Evolutionary conservation across 2,797 vertebrate genomes (phyloP), one percentile per base, ranked within the genome.

Genomic region (Cossypha niveicapilla): DNA sequence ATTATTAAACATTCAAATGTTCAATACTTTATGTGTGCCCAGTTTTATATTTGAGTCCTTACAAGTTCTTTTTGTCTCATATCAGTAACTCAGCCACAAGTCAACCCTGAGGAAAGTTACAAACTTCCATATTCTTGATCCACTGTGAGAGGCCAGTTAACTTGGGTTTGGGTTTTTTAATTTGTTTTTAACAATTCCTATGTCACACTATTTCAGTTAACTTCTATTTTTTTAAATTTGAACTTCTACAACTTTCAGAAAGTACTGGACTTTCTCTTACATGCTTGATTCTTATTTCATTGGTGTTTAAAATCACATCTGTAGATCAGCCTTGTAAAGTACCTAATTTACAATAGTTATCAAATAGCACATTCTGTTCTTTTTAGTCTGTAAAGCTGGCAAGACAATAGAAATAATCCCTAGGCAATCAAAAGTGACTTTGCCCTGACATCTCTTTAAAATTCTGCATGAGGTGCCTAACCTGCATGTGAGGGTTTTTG

Each of bases 111-210:
- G 37, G 28, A 35, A 63, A 77, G 18, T 37, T 63, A 41, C 7
- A 28, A 30, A 39, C 12, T 30, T 67, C 18, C 63, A 0, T 83
- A 11, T 25, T 66, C 34, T 77, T 63, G 12, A 21, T 79, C 18
- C 60, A 2, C 19, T 71, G 2, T 37, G 47, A 79, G 34, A 88
- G 15, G 16, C 47, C 13, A 41, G 7, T 41, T 74, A 1, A 25
- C 39, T 72, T 50, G 5, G 3, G 1, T 60, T 53, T 9, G 21
- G 1, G 2, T 27, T 24, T 54, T 74, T 57, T 0, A 1, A 6
- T 65, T 73, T 75, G 3, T 67, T 56, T 86, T 70, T 53, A 9
- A 19, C 2, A 1, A 9, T 85, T 72, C 6, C 14, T 19, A 0
- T 61, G 14, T 51, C 23, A 48, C 54, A 14, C 18, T 61, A 18